These are phyloP conservation scores for Ranitomeya imitator DNA, from an alignment of 2,113 vertebrate species.

Conservation along the genomic window DNA sequence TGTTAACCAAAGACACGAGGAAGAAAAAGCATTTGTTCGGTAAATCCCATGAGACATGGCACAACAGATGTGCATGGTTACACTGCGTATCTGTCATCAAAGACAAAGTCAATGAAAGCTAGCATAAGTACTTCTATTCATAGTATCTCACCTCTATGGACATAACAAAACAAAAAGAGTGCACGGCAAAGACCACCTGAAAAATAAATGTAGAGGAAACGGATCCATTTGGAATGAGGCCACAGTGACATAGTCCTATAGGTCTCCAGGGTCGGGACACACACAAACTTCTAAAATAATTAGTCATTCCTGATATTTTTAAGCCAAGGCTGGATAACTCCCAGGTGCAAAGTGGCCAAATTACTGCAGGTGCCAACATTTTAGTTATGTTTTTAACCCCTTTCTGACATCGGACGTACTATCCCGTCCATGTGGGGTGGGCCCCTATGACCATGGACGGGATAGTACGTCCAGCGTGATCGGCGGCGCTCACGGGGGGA, in stretches of 20 bases:
- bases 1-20: not conserved
- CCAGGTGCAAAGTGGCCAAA: not conserved
- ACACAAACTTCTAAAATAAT: not conserved
- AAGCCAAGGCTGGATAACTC: not conserved
- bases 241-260: not conserved
- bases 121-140: constrained; percentile 9
- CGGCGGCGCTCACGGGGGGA: too few relatives aligned
- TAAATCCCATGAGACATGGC: not conserved
- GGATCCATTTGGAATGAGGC: not conserved
- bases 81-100: constrained; percentile 30
- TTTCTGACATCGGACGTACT: too few relatives aligned
- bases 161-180: not conserved
- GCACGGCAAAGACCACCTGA: not conserved
- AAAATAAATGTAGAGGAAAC: not conserved
- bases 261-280: not conserved
- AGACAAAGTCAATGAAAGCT: constrained; percentile 29
- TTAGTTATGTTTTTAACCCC: too few relatives aligned
- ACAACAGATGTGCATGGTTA: constrained; percentile 21
- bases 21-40: not conserved
- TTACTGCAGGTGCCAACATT: not conserved
- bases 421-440: too few relatives aligned
- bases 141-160: not conserved
- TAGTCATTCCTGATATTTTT: not conserved
- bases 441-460: too few relatives aligned
- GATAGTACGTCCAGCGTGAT: too few relatives aligned